Evolutionary conservation across 1,140 invertebrate genomes (phyloP).

Genomic region (Branchinecta lynchi): DNA sequence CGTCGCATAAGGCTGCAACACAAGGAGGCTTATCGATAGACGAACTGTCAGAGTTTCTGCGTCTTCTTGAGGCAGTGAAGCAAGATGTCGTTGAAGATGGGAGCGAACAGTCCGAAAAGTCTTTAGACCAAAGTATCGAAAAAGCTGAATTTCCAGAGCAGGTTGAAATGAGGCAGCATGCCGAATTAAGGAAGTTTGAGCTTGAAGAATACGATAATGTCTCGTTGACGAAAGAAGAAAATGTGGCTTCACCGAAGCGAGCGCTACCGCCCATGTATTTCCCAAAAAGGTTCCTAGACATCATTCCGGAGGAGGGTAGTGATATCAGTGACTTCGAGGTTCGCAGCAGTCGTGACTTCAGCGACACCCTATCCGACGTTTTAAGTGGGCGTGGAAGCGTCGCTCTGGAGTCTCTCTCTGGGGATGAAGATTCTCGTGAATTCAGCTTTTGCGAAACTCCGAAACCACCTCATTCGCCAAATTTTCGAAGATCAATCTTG

Average conservation of each 20-base stretch:
- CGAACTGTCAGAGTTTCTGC: neutral
- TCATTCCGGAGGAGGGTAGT: neutral
- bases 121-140: neutral
- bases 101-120: too few relatives aligned
- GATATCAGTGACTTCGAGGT: neutral
- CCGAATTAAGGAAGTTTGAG: neutral
- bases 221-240: neutral
- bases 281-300: neutral
- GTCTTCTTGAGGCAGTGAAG: neutral
- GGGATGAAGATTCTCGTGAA: neutral
- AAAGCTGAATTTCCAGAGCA: neutral
- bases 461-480: neutral
- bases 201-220: conserved; percentile 9
- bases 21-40: neutral
- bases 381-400: neutral
- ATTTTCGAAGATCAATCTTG: neutral
- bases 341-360: neutral
- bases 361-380: neutral
- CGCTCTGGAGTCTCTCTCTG: neutral
- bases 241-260: neutral
- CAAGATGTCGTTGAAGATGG: neutral
- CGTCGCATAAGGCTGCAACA: neutral
- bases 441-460: neutral
- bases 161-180: neutral
- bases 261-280: neutral